Evolutionary conservation across 2,113 vertebrate genomes (phyloP).

Genomic region (Edolisoma coerulescens): DNA sequence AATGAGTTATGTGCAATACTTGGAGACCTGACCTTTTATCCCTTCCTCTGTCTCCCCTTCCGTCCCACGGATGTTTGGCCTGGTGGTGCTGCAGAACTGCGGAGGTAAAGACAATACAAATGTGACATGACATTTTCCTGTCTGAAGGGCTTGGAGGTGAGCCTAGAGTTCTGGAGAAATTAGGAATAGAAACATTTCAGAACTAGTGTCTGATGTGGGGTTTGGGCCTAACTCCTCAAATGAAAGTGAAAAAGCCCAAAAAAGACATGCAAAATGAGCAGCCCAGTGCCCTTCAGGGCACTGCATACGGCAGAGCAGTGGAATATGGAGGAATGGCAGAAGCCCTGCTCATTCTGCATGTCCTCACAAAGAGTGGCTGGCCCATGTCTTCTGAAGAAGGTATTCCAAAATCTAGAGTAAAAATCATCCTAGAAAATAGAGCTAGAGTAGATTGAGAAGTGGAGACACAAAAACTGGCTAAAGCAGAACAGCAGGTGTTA

Average conservation of each 20-base stretch:
- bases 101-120: not conserved
- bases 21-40: not conserved
- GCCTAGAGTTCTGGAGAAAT: not conserved
- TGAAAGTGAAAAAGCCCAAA: not conserved
- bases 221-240: not conserved
- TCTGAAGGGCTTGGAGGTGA: not conserved
- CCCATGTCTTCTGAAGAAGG: not conserved
- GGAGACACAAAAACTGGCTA: not conserved
- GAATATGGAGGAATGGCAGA: not conserved
- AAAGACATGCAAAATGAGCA: not conserved
- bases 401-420: not conserved
- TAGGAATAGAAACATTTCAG: not conserved
- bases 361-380: rapidly evolving
- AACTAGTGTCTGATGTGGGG: not conserved
- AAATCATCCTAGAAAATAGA: not conserved
- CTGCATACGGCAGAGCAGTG: rapidly evolving
- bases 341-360: rapidly evolving
- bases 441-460: not conserved
- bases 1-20: slow-evolving; percentile 31
- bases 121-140: not conserved
- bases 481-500: not conserved
- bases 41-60: not conserved
- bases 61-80: slow-evolving; percentile 4
- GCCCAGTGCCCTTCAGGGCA: rapidly evolving
- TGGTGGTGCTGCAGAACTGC: not conserved